Base-by-base conservation (phyloP, 2,888 invertebrate species). In the Carabus problematicus region DNA sequence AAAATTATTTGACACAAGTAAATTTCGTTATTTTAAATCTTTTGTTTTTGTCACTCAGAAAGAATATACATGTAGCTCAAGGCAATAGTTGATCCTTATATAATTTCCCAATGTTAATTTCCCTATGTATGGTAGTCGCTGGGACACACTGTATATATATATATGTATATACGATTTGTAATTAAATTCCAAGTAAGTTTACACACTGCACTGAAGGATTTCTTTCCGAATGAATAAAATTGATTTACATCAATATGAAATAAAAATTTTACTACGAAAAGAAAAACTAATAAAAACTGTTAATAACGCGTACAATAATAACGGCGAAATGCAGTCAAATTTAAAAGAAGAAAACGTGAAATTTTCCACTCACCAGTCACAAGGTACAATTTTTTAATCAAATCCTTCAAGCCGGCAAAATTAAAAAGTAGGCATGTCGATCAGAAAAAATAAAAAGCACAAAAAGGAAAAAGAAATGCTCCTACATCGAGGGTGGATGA, bases 371-470 rank as follows among this genome's bases (percentile, higher is more conserved):
- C 11, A 8, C 19, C 11, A 39, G 19, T 55, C 8, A n/a, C n/a
- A 55, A 18, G 66, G 63, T 63, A 66, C 29, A 66, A 59, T 12
- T 58, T n/a, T 66, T 58, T 66, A 66, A 66, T 66, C 58, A 66
- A 66, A 58, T 66, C 45, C 64, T 41, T 56, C 56, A 64, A 42
- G 55, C 40, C 12, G 43, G 64, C 55, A 45, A 64, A 64, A 64
- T 64, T 45, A 66, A 58, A 55, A 58, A 58, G 58, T 47, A 18
- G 66, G 66, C 66, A 58, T 56, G 43, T 18, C 55, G 29, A 29
- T 29, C 2, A 6, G 3, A 29, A 2, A 29, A 29, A 29, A 29
- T 29, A 29, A 29, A 29, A 29, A 6, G 29, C 29, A 29, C 29
- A 29, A 29, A 29, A 3, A 29, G n/a, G n/a, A n/a, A n/a, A n/a